These are phyloP conservation scores for Leucophora obtusa DNA, from an alignment of 2,888 invertebrate genomes.

Conservation along the genomic window DNA sequence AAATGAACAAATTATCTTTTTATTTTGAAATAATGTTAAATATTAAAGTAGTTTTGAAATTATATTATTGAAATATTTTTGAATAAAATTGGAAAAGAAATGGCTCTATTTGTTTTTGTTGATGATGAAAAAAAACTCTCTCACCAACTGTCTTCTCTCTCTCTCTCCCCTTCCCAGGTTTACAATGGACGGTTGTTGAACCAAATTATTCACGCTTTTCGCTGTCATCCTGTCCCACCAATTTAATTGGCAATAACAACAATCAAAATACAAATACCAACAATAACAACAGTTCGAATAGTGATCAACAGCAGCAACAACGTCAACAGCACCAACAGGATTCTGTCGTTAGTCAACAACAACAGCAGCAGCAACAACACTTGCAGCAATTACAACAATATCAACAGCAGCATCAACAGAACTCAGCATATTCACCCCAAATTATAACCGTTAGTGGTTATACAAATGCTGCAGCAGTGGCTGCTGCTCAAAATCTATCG, in stretches of 20 bases:
- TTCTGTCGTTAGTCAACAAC: constrained; percentile 63
- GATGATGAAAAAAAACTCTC: constrained; percentile 67
- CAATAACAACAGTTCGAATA: constrained; percentile 75
- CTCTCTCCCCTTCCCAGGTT: constrained; percentile 85
- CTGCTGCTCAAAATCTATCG: constrained; percentile 79
- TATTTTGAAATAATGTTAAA: not conserved
- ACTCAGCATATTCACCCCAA: constrained; percentile 76
- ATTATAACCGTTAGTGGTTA: constrained; percentile 79
- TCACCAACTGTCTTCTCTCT: constrained; percentile 73
- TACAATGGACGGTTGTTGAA: constrained; percentile 92
- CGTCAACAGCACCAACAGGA: constrained; percentile 69
- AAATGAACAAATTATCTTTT: not conserved
- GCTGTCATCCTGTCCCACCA: constrained; percentile 83
- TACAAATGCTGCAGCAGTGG: constrained; percentile 64
- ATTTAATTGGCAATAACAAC: constrained; percentile 78
- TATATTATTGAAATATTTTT: constrained; percentile 32
- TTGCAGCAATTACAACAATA: constrained; percentile 69
- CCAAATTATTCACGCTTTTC: constrained; percentile 88
- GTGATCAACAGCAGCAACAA: constrained; percentile 67
- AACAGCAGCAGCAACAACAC: constrained; percentile 72
- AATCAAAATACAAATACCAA: constrained; percentile 65
- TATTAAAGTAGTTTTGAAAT: constrained; percentile 30
- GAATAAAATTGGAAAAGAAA: constrained; percentile 43
- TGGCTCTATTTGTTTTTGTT: constrained; percentile 70
- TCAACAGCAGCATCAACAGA: constrained; percentile 70